Base-by-base conservation (phyloP, 2,113 vertebrate genomes). In the Australoheros scitulus region DNA sequence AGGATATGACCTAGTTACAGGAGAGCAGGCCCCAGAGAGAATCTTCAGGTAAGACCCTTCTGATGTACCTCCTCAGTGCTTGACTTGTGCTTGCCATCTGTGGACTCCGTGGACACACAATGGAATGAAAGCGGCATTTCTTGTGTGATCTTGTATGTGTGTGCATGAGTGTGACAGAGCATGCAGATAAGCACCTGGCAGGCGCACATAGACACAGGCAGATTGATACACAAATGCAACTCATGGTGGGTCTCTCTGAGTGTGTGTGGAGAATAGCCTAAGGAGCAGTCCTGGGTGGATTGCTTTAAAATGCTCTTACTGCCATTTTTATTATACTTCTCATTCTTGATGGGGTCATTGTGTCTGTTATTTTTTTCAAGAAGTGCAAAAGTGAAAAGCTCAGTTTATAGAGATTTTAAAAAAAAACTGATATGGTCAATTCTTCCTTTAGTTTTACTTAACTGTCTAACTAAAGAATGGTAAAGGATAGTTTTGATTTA, bases 1-100 rank as follows among this genome's bases (percentile, higher is more conserved):
- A 68, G 98, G 98, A 47, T 99, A 99, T 1, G 98, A 99, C 92
- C 92, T 99, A 91, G 98, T 99, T 77, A 99, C 98, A 2, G 98
- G 98, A 60, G 97, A 98, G 80, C 98, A 99, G 91, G 97, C 98
- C 0, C 98, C 98, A 0, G 98, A 99, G 94, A 98, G 97, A 92
- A 99, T 99, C 77, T 98, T 99, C 96, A 98, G 98, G 98, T 99
- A 95, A 95, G 94, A 88, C 60, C 63, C 68, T 85, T 77, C 55
- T 38, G 60, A 26, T 84, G 64, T 77, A 61, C 63, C 74, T 83
- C 81, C 36, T 57, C 65, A 61, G 57, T 63, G 63, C 58, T 60
- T 47, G 76, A 76, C 76, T 83, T 80, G 57, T 76, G 70, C 60
- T 34, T 58, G 68, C 88, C 87, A 81, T 91, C 76, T 90, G 80